Evolutionary conservation across 2,113 vertebrate species (phyloP).

Genomic region (Talpa occidentalis): DNA sequence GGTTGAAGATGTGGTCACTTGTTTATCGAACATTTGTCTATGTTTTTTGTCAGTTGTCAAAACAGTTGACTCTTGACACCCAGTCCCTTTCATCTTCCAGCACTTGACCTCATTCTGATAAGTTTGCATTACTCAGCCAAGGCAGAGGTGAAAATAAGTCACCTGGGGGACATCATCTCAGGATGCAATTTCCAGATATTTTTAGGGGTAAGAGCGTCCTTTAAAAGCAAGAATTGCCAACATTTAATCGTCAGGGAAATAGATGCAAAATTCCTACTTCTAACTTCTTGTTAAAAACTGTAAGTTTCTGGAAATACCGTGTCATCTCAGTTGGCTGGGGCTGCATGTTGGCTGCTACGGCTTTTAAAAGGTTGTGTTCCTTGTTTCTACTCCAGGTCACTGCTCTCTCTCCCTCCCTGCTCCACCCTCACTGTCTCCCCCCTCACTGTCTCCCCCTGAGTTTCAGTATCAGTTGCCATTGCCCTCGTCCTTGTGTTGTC

Average conservation of each 20-base stretch:
- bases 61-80: not conserved
- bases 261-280: not conserved
- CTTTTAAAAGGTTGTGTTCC: not conserved
- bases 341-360: not conserved
- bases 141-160: not conserved
- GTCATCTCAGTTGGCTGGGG: too few relatives aligned
- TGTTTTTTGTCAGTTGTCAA: not conserved
- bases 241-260: not conserved
- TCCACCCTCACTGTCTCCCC: too few relatives aligned
- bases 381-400: not conserved
- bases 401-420: not conserved
- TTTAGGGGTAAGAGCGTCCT: not conserved
- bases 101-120: not conserved
- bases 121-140: not conserved
- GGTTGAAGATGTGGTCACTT: not conserved
- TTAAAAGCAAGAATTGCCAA: not conserved
- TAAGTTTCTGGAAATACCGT: not conserved
- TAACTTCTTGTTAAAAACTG: not conserved
- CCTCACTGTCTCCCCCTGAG: fast-evolving
- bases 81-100: not conserved
- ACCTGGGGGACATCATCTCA: not conserved
- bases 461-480: too few relatives aligned
- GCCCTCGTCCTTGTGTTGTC: not conserved
- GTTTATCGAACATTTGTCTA: not conserved
- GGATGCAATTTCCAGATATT: not conserved